phyloP scores from a whole-genome alignment of 2,113 vertebrate species.

The Copsychus sechellarum region DNA sequence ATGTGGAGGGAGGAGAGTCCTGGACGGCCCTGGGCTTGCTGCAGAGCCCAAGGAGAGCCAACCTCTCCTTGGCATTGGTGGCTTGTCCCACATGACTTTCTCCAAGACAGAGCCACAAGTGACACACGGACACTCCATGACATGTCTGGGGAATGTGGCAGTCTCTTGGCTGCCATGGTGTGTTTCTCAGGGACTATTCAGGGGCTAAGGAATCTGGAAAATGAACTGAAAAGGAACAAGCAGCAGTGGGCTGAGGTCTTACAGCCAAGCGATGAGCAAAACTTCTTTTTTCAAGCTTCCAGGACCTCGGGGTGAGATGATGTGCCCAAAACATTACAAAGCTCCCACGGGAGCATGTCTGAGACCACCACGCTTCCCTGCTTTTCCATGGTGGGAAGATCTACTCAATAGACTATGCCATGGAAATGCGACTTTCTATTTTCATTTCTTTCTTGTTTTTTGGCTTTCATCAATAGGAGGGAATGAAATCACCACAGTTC shows the following conservation, averaged over 20 bases:
- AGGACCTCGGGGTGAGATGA: neutral
- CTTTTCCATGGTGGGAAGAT: neutral
- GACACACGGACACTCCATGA: neutral
- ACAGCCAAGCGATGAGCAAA: neutral
- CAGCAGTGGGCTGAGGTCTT: neutral
- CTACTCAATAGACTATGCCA: neutral
- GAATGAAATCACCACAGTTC: neutral
- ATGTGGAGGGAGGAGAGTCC: neutral
- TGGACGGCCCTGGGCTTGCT: neutral
- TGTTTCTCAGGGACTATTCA: neutral
- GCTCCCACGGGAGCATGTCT: fast-evolving
- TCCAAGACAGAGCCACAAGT: neutral
- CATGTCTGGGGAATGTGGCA: neutral
- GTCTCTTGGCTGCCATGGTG: neutral
- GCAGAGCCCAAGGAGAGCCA: neutral
- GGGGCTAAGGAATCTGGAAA: neutral
- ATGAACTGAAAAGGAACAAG: neutral
- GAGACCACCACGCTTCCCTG: neutral
- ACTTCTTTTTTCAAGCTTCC: neutral
- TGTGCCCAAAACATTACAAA: neutral
- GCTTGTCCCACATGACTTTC: neutral
- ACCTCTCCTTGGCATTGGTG: neutral
- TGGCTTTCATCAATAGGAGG: neutral
- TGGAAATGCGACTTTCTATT: neutral
- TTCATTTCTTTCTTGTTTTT: neutral